These are phyloP conservation scores for Yponomeuta malinellus DNA, from an alignment of 2,888 invertebrate genomes.

Conservation along the genomic window DNA sequence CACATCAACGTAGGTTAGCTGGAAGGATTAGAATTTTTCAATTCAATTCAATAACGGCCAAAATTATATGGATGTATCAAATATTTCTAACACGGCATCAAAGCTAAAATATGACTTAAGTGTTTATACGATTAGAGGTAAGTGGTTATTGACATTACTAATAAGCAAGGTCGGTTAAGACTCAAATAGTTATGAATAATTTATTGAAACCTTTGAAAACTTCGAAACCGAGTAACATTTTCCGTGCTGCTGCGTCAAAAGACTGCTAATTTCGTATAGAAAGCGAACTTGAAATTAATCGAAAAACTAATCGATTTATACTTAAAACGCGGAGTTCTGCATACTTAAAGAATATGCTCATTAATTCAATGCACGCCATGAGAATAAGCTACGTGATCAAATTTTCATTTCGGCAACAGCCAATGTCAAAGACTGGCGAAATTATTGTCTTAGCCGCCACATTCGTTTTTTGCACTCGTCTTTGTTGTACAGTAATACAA, in stretches of 20 bases:
- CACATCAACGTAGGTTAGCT: too few species aligned
- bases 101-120: neutral
- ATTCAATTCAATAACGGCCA: too few species aligned
- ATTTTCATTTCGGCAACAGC: constrained; percentile 19
- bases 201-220: neutral
- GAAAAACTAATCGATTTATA: neutral
- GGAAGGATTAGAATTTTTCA: too few species aligned
- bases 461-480: neutral
- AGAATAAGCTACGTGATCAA: constrained; percentile 36
- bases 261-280: too few species aligned
- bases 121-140: neutral
- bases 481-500: too few species aligned
- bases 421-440: neutral
- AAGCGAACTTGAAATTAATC: neutral
- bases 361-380: constrained; percentile 42
- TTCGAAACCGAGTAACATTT: neutral
- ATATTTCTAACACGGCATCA: too few species aligned
- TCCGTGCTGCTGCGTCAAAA: too few species aligned
- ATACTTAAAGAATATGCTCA: constrained; percentile 27
- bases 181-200: neutral
- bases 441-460: neutral
- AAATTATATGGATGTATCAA: too few species aligned
- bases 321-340: neutral
- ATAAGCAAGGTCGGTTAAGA: neutral
- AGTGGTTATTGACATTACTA: neutral